A percentile compares a stretch with the other conserved stretches of the same genome.
phyloP scores from a whole-genome alignment of 2,113 vertebrate genomes.

The Pygoscelis adeliae region DNA sequence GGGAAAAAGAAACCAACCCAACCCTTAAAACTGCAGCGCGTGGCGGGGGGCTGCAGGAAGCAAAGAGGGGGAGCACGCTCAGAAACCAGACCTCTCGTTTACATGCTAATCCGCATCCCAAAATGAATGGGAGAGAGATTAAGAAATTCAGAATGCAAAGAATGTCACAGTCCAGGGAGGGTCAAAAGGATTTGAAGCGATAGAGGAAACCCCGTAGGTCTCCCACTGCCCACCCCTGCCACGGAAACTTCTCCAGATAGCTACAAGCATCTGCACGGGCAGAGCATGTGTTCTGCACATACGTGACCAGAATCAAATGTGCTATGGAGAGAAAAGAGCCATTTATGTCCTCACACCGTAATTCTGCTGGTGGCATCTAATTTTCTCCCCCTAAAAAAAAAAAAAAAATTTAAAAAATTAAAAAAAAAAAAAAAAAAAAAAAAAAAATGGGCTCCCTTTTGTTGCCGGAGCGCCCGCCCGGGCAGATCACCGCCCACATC shows the following conservation, averaged over 20 bases:
- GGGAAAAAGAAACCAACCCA: not conserved
- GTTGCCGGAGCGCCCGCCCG: accelerated
- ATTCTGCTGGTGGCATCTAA: not conserved
- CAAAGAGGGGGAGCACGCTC: not conserved
- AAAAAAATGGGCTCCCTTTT: too few species aligned
- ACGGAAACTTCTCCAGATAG: not conserved
- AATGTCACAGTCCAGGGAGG: conserved; percentile 55
- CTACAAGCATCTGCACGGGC: not conserved
- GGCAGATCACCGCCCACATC: not conserved
- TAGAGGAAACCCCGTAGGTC: not conserved
- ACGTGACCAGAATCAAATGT: not conserved
- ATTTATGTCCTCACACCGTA: not conserved
- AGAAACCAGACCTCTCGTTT: conserved; percentile 44
- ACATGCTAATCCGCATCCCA: conserved; percentile 58
- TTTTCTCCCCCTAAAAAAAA: not conserved
- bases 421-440: not conserved
- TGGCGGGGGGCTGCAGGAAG: not conserved
- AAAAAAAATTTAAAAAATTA: not conserved
- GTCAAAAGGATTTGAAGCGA: not conserved
- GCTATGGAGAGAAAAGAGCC: not conserved
- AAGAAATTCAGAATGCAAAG: conserved; percentile 56
- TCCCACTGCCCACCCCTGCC: not conserved
- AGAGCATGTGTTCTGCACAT: not conserved
- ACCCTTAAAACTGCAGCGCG: not conserved
- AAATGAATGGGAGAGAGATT: conserved; percentile 22